Base-by-base conservation (phyloP, 2,888 invertebrate genomes). In the Proisotoma minuta region DNA sequence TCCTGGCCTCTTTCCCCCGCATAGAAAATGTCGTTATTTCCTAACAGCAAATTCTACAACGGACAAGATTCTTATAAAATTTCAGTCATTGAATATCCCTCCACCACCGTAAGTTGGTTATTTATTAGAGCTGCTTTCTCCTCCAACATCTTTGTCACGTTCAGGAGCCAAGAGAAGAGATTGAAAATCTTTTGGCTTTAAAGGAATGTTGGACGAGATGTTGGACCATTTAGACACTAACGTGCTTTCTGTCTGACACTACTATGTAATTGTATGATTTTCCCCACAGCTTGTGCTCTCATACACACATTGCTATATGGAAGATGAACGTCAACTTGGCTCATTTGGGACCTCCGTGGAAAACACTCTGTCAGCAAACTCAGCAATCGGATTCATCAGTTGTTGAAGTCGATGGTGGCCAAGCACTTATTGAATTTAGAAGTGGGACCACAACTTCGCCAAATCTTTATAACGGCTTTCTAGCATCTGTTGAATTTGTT, bases 1-100 rank as follows among this genome's bases (percentile, higher is more conserved):
- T 76, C 87, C 87, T 0, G 87, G 87, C 1, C 78, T 87, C 29
- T 87, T 87, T 76, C 85, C 85, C 1, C 73, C 74, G 10, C 79
- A 82, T 74, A 76, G 79, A 10, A 82, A 83, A 61, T 88, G 87
- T 78, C 83, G 84, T 72, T 87, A 87, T 77, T 84, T 85, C 74
- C 83, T 87, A 75, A 84, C 85, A 15, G 85, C 86, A 59, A 84
- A 83, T 76, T 84, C 84, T 5, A 43, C 84, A 15, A 43, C 47
- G 43, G 43, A 43, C 47, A 56, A 56, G 23, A 56, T 56, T 39
- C 56, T 40, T 23, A 47, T 56, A n/a, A 22, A 26, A 15, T 56
- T 56, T 39, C 56, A 56, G 12, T 22, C 56, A 26, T 47, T 56
- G n/a, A 56, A 43, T 20, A 56, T 56, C 26, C 56, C 56, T 23